Evolutionary conservation across 2,797 vertebrate genomes (phyloP).

Genomic region (Chiloscyllium punctatum): DNA sequence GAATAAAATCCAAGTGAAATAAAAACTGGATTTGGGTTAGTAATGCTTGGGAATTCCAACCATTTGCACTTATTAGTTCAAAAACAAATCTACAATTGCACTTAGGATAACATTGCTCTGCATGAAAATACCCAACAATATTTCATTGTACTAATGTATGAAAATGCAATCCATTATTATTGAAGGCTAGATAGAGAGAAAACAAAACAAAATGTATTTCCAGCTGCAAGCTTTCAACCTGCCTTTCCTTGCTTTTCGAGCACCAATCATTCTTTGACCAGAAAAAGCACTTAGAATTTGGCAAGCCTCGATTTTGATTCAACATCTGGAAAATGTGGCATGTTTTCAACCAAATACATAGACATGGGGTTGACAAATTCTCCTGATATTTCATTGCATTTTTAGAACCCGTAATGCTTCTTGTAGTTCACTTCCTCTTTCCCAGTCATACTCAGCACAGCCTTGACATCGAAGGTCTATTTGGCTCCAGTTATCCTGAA

Average conservation of each 20-base stretch:
- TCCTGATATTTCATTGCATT: background rate
- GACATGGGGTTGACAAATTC: too few species aligned
- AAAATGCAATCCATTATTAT: background rate
- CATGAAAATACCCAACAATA: background rate
- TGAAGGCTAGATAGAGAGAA: background rate
- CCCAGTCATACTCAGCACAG: background rate
- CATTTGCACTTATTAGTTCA: background rate
- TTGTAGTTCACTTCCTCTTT: background rate
- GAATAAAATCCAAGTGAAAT: background rate
- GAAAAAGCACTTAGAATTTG: background rate
- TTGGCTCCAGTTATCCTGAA: background rate
- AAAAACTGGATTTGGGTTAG: background rate
- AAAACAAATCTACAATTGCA: background rate
- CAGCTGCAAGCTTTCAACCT: background rate
- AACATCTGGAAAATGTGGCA: background rate
- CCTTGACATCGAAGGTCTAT: background rate
- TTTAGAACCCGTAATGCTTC: background rate
- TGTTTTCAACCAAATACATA: background rate
- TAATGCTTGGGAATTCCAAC: background rate
- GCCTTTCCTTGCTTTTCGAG: background rate
- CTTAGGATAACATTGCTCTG: background rate
- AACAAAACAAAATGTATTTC: background rate
- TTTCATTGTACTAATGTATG: background rate
- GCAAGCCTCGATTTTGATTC: background rate
- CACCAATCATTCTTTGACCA: background rate